A percentile compares a stretch with the other conserved stretches of the same genome.
phyloP scores from a whole-genome alignment of 2,113 vertebrate genomes.

The Macrotus californicus region DNA sequence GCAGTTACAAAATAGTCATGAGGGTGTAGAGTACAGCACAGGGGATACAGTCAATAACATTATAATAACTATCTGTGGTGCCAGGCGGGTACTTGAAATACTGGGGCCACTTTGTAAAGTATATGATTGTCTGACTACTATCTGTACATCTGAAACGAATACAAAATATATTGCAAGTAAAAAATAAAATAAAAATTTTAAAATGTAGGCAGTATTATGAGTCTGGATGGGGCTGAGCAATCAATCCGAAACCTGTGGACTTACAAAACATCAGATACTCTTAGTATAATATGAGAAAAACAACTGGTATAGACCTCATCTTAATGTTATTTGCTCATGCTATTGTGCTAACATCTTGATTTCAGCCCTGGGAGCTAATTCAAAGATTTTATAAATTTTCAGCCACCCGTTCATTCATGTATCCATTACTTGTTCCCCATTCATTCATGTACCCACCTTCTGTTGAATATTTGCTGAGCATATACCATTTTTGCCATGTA shows the following conservation, averaged over 20 bases:
- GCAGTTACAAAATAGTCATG: not conserved
- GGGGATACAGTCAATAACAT: not conserved
- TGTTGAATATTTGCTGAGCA: conserved; percentile 1
- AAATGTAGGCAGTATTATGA: not conserved
- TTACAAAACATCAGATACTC: not conserved
- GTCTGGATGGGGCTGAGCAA: not conserved
- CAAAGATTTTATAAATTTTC: conserved; percentile 4
- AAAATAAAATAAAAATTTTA: not conserved
- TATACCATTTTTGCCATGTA: no score
- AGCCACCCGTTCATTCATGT: not conserved
- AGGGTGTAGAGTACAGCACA: not conserved
- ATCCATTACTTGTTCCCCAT: not conserved
- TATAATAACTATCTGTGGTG: not conserved
- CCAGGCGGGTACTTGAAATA: not conserved
- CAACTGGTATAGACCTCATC: not conserved
- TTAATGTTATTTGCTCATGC: not conserved
- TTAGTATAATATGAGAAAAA: not conserved
- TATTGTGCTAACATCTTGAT: not conserved
- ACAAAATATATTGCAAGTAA: not conserved
- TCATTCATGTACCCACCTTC: not conserved
- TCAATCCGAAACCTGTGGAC: not conserved
- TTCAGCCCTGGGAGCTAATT: not conserved
- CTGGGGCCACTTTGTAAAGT: not conserved
- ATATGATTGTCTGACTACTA: not conserved
- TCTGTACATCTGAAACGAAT: not conserved